Evolutionary conservation across 1,140 invertebrate species (phyloP).

Genomic region (Nasonia longicornis): DNA sequence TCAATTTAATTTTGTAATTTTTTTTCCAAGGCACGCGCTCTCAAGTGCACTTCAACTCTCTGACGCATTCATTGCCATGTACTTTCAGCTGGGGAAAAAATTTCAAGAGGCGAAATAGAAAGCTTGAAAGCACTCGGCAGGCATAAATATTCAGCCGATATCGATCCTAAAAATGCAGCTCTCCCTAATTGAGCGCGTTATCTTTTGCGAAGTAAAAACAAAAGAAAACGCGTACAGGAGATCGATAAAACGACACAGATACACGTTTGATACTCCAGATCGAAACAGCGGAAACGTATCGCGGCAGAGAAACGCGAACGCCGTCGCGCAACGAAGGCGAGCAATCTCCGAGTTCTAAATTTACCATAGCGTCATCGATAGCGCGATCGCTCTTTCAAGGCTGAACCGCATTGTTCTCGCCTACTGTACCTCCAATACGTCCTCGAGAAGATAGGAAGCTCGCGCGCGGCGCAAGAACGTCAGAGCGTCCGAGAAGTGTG

Average conservation of each 20-base stretch:
- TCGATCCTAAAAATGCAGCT: not conserved
- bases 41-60: not conserved
- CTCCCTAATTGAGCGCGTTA: not conserved
- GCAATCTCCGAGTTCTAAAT: not conserved
- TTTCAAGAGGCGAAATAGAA: not conserved
- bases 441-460: not conserved
- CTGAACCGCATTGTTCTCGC: not conserved
- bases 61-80: not conserved
- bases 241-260: not conserved
- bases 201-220: too few species aligned
- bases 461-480: not conserved
- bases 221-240: not conserved
- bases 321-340: not conserved
- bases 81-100: not conserved
- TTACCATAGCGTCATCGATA: not conserved
- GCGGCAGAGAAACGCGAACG: not conserved
- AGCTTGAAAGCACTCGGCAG: not conserved
- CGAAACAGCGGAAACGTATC: too few species aligned
- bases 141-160: not conserved
- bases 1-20: not conserved
- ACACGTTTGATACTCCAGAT: too few species aligned
- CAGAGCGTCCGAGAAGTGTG: not conserved
- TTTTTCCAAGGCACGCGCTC: not conserved
- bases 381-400: not conserved
- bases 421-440: not conserved